Base-by-base conservation (phyloP, 2,113 vertebrate genomes). In the Phyllopteryx taeniolatus region DNA sequence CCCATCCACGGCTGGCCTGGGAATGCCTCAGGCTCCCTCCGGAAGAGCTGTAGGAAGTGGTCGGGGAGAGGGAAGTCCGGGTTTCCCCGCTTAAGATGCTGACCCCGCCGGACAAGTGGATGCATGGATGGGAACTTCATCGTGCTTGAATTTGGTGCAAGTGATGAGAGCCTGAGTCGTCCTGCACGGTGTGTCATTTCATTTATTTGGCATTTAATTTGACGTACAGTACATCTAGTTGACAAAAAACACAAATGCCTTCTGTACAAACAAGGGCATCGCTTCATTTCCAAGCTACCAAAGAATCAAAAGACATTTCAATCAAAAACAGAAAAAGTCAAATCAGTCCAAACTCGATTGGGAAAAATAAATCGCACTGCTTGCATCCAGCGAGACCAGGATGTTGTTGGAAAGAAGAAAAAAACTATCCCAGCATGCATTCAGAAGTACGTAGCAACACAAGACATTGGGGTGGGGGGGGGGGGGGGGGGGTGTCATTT, bases 161-260 rank as follows among this genome's bases (percentile, higher is more conserved):
- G 35, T 39, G 4, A 56, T 3, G 53, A 22, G 53, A 22, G n/a
- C 1, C 39, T 44, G 0, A 43, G 61, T 90, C 87, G 75, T 92
- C 84, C 92, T 91, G 90, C 92, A 93, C 90, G 93, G 94, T 93
- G 93, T 61, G 22, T 59, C 31, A 33, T 97, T 98, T 59, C 14
- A 17, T 97, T 98, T 98, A 96, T 98, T 98, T 97, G 95, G 95
- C 95, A 94, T 96, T 95, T 95, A 91, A 95, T 95, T 94, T 94
- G 94, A 96, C 92, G 92, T 92, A 96, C 94, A 95, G 92, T 92
- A 96, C 94, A 95, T 93, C 93, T 90, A 95, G 87, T 93, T 92
- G 84, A 91, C 74, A 85, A 87, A 35, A 80, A 89, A 90, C 76
- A 91, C 74, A 93, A 93, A 88, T 77, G 84, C 92, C 88, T 78